Percentiles rank a stretch among this genome's conserved stretches.
phyloP scores from a whole-genome alignment of 2,113 vertebrate species.

The Heliornis fulica region DNA sequence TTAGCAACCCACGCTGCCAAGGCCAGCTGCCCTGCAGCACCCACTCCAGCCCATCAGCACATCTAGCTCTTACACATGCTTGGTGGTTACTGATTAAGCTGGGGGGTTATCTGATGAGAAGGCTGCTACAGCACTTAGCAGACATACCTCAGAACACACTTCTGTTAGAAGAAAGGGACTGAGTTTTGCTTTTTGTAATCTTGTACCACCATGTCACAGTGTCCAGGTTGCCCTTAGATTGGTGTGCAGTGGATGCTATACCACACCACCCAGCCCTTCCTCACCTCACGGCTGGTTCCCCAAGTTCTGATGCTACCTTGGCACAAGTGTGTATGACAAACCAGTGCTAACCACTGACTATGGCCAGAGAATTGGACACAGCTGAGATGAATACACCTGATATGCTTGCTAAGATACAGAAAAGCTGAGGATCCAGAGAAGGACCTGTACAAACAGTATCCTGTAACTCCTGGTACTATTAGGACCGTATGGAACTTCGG shows the following conservation, averaged over 20 bases:
- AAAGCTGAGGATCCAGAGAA: not conserved
- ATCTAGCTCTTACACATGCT: not conserved
- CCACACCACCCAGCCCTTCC: not conserved
- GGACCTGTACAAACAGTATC: not conserved
- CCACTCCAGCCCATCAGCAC: not conserved
- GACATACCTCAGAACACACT: not conserved
- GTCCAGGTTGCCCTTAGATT: not conserved
- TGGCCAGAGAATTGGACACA: not conserved
- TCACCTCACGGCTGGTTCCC: not conserved
- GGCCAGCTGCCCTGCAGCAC: not conserved
- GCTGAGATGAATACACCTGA: not conserved
- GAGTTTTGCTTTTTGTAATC: not conserved
- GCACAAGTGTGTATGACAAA: not conserved
- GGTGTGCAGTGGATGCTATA: fast-evolving
- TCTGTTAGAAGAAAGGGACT: not conserved
- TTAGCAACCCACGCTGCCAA: not conserved
- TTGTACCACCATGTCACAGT: fast-evolving
- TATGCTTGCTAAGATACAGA: not conserved
- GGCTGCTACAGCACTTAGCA: not conserved
- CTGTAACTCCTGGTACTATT: not conserved
- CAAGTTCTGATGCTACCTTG: not conserved
- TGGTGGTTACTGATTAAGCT: not conserved
- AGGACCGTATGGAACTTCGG: not conserved
- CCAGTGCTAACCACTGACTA: not conserved
- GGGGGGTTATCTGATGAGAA: not conserved